Base-by-base conservation (phyloP, 2,797 vertebrate species). In the Acanthis flammea region DNA sequence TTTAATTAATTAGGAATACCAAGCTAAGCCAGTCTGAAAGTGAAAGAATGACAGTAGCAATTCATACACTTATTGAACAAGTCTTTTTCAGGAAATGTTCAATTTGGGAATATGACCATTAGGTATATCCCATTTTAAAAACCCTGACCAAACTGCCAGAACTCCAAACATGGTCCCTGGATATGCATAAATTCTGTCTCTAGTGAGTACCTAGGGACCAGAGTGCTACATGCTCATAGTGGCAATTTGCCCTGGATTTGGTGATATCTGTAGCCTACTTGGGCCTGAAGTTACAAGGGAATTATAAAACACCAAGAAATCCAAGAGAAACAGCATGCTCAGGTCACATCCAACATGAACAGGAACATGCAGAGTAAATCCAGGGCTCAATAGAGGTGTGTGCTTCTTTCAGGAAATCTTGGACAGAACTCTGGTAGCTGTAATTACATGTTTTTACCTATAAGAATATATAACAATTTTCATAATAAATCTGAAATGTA, bases 121-220 rank as follows among this genome's bases (percentile, higher is more conserved):
- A 53, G 18, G 4, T 60, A 63, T 23, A 37, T 7, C 12, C 33
- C 24, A 84, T 61, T 51, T 14, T 42, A 68, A 77, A 41, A 12
- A n/a, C 12, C 30, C 37, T 47, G 33, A 62, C 6, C 45, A 65
- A 54, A 73, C 11, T 57, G 7, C 33, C 50, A 65, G 27, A 66
- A 62, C 24, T 47, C 48, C 60, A 83, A 31, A 66, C 2, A 4
- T 2, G 2, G 17, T 9, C 14, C 21, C 21, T 35, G 48, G 42
- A 62, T 23, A 55, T 1, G 4, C 22, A 54, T 9, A 16, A 24
- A 67, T 19, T 31, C 12, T 14, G 12, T 55, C 31, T 70, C 41
- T 39, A 48, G 37, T 0, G 1, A 0, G 3, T 30, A 19, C 19
- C 31, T 6, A 55, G 47, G 4, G 14, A 58, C 21, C 27, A 74